Base-by-base conservation (phyloP, 2,888 invertebrate species). In the Ochropleura plecta region DNA sequence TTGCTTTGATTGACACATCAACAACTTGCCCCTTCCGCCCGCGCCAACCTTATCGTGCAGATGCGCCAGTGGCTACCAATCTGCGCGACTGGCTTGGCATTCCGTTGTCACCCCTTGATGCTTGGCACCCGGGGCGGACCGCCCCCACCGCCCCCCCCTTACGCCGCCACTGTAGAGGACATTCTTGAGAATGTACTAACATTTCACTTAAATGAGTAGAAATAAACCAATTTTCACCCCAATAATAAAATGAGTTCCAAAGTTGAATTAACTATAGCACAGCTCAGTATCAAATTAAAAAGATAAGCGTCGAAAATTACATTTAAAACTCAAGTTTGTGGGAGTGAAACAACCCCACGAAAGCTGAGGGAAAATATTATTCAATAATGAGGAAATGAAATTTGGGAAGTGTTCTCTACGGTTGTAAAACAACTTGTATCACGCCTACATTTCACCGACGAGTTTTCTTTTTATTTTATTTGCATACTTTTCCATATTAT, bases 351-450 rank as follows among this genome's bases (percentile, higher is more conserved):
- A 49, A 57, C 63, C 51, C 60, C 57, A 73, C 62, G 55, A 78
- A 82, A 78, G 69, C 51, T 73, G 63, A 59, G 69, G 49, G 49
- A 68, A 83, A 74, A 83, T 83, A 79, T 74, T 85, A 83, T 83
- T 85, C 67, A 79, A 84, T 84, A 76, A 83, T 79, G 71, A 79
- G 70, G 72, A 79, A 79, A 85, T 69, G 30, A 74, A 83, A 85
- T 67, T 84, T 84, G 66, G 60, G 46, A 73, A 79, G 66, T 72
- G 57, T 64, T 78, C 20, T 78, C 55, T 62, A 60, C 44, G 62
- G 62, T 44, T 63, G 68, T 78, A 73, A 72, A 65, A 78, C 70
- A 65, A 78, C 64, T 80, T 74, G 71, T 66, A 71, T 72, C 63
- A 70, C 69, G 78, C 69, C 64, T 74, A 72, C 48, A 74, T 67